Percentiles rank a stretch among this genome's conserved stretches.
Evolutionary conservation across 2,797 vertebrate genomes (phyloP).

Genomic region (Dromococcyx pavoninus): DNA sequence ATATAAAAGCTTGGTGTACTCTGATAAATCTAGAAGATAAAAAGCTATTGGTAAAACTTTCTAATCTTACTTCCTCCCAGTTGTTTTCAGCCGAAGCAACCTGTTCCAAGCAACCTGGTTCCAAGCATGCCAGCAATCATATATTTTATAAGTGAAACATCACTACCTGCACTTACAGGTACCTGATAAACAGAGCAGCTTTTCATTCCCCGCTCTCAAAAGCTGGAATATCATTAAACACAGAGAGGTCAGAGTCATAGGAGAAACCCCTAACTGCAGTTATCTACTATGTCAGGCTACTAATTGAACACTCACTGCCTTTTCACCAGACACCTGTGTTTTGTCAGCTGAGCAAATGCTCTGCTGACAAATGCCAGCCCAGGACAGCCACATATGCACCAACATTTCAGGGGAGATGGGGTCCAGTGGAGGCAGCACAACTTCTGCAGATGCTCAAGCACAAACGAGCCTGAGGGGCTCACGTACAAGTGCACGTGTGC

Average conservation of each 20-base stretch:
- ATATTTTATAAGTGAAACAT: not conserved
- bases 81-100: not conserved
- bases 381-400: not conserved
- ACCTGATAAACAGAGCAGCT: not conserved
- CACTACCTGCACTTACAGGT: not conserved
- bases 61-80: not conserved
- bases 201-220: not conserved
- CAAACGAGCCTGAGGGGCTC: rapidly evolving
- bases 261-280: not conserved
- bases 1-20: not conserved
- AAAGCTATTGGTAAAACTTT: no score
- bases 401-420: rapidly evolving
- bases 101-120: not conserved
- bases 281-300: not conserved
- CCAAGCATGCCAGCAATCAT: not conserved
- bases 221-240: not conserved
- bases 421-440: not conserved
- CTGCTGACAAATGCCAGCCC: not conserved
- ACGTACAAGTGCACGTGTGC: not conserved
- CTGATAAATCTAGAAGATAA: not conserved
- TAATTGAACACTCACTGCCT: no score
- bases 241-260: not conserved
- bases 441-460: not conserved
- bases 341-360: rapidly evolving
- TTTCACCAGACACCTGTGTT: not conserved